A percentile compares a stretch with the other conserved stretches of the same genome.
Evolutionary conservation across 2,888 invertebrate genomes (phyloP).

Genomic region (Limulus polyphemus): DNA sequence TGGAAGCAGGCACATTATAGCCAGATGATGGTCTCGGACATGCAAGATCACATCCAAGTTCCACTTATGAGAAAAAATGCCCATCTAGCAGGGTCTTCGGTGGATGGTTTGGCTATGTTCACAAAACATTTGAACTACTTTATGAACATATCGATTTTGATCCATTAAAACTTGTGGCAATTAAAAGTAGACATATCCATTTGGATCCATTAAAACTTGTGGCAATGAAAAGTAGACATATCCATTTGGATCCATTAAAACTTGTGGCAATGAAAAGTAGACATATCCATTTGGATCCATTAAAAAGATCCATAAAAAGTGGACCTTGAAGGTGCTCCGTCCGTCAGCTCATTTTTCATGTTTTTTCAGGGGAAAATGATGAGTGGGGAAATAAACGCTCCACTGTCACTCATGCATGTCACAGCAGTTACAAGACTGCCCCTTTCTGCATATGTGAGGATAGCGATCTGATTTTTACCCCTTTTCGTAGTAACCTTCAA

Average conservation of each 20-base stretch:
- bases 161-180: too few species aligned
- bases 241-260: not conserved
- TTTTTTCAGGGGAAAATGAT: not conserved
- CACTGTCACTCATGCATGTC: not conserved
- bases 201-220: too few species aligned
- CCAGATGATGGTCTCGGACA: conserved; percentile 31
- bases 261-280: not conserved
- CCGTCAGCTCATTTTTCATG: not conserved
- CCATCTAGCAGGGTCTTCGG: conserved; percentile 29
- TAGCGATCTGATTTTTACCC: too few species aligned
- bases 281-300: too few species aligned
- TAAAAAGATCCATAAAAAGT: too few species aligned
- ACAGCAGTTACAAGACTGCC: not conserved
- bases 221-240: too few species aligned
- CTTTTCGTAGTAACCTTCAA: too few species aligned
- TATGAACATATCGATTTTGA: too few species aligned
- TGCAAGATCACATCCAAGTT: conserved; percentile 31
- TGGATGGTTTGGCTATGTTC: not conserved
- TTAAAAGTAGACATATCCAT: too few species aligned
- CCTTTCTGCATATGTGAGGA: too few species aligned
- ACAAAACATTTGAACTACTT: not conserved
- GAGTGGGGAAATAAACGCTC: not conserved
- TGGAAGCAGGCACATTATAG: conserved; percentile 34
- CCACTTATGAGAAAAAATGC: conserved; percentile 29
- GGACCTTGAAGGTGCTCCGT: not conserved